phyloP scores from a whole-genome alignment of 2,888 invertebrate genomes.

The Pogonocherus hispidulus region DNA sequence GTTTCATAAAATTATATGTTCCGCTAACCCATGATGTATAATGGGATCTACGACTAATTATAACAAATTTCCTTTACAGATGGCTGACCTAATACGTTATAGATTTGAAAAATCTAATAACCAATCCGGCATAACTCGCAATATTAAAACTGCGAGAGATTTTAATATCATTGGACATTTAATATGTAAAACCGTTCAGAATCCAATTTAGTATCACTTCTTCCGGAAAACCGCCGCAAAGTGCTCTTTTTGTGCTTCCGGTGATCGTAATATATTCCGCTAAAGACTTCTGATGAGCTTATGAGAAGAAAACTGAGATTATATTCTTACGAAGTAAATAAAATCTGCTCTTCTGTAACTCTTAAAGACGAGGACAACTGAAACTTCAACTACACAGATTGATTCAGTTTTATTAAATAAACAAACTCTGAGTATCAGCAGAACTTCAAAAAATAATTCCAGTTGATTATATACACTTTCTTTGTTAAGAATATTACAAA shows the following conservation, averaged over 20 bases:
- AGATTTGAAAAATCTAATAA: not conserved
- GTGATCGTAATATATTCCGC: slow-evolving; percentile 19
- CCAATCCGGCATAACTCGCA: slow-evolving; percentile 3
- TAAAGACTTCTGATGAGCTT: not conserved
- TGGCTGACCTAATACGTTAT: not conserved
- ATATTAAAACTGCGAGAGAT: slow-evolving; percentile 2
- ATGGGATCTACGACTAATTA: not conserved
- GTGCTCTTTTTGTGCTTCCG: slow-evolving; percentile 16
- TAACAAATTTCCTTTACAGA: not conserved
- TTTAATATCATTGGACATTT: slow-evolving; percentile 21
- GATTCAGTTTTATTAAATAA: no score
- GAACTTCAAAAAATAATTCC: no score
- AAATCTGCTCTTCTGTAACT: no score
- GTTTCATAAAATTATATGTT: no score
- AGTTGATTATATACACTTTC: no score
- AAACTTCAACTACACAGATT: no score
- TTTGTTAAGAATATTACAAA: no score
- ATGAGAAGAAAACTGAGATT: not conserved
- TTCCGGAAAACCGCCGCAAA: slow-evolving; percentile 12
- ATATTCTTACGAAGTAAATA: no score
- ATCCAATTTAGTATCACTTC: slow-evolving; percentile 25
- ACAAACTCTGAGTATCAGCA: no score
- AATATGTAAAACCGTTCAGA: slow-evolving; percentile 29
- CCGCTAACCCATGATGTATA: no score
- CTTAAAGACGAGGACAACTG: no score